A percentile compares a stretch with the other conserved stretches of the same genome.
Evolutionary conservation across 1,140 invertebrate genomes (phyloP).

Genomic region (Drosophila rufa): DNA sequence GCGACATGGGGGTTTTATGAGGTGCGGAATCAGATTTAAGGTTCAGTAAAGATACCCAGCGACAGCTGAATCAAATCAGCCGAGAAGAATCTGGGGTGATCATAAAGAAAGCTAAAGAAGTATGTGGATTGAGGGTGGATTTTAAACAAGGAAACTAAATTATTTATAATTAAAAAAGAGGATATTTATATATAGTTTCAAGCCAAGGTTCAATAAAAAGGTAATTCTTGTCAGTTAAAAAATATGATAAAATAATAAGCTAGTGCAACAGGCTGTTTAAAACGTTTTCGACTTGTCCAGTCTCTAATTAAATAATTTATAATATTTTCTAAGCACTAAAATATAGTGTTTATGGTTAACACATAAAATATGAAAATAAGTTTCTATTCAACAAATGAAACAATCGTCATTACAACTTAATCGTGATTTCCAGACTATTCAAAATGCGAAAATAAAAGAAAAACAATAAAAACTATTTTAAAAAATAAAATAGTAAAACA

Average conservation of each 20-base stretch:
- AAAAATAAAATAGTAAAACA: background rate
- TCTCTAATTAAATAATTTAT: background rate
- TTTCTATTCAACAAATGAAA: no score
- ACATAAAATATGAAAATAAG: no score
- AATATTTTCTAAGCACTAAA: background rate
- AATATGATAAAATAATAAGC: no score
- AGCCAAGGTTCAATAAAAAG: no score
- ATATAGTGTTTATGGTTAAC: no score
- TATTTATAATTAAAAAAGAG: background rate
- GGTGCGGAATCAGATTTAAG: constrained; percentile 20
- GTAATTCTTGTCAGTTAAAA: no score
- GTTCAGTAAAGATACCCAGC: background rate
- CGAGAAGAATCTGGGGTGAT: background rate
- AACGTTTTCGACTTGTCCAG: background rate
- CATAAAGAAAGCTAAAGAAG: background rate
- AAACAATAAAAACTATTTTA: background rate
- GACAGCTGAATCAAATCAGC: constrained; percentile 35
- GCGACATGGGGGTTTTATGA: constrained; percentile 20
- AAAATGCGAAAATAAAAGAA: background rate
- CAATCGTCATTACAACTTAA: no score
- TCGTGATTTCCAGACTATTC: background rate
- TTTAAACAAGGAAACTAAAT: background rate
- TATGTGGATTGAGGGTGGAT: background rate
- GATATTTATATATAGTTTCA: no score
- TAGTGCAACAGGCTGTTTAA: background rate